These are phyloP conservation scores for Gasterosteus nipponicus DNA, from an alignment of 2,113 vertebrate species.

Conservation along the genomic window DNA sequence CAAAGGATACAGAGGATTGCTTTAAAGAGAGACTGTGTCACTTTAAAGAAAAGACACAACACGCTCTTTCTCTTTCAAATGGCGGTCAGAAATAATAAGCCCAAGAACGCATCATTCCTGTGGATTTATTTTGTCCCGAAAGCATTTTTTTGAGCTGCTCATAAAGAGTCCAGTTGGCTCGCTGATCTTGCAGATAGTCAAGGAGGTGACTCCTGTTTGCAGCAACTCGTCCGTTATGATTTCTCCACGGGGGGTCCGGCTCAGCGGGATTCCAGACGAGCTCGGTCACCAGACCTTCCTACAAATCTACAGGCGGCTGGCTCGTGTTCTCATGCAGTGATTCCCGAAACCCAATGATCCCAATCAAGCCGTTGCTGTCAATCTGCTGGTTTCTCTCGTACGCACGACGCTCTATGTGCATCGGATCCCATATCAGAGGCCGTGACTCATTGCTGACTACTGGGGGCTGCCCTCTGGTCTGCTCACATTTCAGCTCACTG, in stretches of 20 bases:
- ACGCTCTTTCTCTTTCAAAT: background rate
- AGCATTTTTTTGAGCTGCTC: slow-evolving; percentile 41
- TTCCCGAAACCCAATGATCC: slow-evolving; percentile 26
- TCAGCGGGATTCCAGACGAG: slow-evolving; percentile 56
- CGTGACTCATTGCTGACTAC: slow-evolving; percentile 61
- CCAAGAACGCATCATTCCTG: background rate
- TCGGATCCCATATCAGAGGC: slow-evolving; percentile 62
- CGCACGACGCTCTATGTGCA: slow-evolving; percentile 46
- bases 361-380: slow-evolving; percentile 31
- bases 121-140: slow-evolving; percentile 9
- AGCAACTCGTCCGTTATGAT: slow-evolving; percentile 69
- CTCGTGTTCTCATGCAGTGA: slow-evolving; percentile 20
- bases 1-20: background rate
- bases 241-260: slow-evolving; percentile 54
- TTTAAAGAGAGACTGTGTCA: background rate
- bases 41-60: background rate
- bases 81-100: background rate
- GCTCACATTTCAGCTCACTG: slow-evolving; percentile 68
- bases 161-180: slow-evolving; percentile 48
- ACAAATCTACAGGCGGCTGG: slow-evolving; percentile 31
- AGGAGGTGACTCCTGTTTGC: slow-evolving; percentile 64
- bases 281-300: slow-evolving; percentile 56
- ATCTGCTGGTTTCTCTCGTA: slow-evolving; percentile 49
- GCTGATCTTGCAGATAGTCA: slow-evolving; percentile 41
- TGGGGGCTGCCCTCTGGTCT: slow-evolving; percentile 34